Base-by-base conservation (phyloP, 2,797 vertebrate species). In the Heliangelus exortis region DNA sequence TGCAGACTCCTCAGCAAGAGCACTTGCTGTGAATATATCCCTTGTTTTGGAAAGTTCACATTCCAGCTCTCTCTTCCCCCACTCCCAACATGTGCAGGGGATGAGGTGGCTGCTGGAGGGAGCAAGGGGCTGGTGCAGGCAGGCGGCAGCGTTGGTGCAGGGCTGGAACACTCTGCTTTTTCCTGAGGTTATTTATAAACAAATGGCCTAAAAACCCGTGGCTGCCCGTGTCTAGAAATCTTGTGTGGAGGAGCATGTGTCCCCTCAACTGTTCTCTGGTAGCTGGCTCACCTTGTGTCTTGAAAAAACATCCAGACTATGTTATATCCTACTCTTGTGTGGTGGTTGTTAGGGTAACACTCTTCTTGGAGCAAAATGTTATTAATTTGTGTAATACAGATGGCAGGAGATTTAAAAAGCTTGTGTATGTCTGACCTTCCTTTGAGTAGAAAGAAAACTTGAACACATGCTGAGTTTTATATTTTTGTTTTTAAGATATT, bases 281-380 rank as follows among this genome's bases (percentile, higher is more conserved):
- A 18, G 77, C 28, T 77, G 59, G 39, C 55, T 90, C 91, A 50
- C 66, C 26, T 43, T 31, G 17, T 0, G 0, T 16, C 47, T 74
- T 65, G 76, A 57, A 48, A 67, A 80, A 67, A 50, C 5, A 80
- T 3, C 83, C 74, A 72, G 90, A 16, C 45, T 71, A 4, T 22
- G 3, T 48, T 31, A 19, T 33, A 41, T 63, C 67, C 81, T 67
- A 2, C 90, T 88, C 69, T 55, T 45, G 29, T 68, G 33, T 45
- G 76, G 7, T 78, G 92, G 84, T 89, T 80, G 91, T 93, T 91
- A 95, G 92, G 89, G 82, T 68, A 87, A 92, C 66, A 6, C 59
- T 67, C 73, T 89, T 47, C 69, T 73, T 34, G 22, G 54, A 92
- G 89, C 84, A 51, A 33, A 63, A 71, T 53, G 58, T 57, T 74